These are phyloP conservation scores for Thaleichthys pacificus DNA, from an alignment of 2,797 vertebrate genomes.

Conservation along the genomic window DNA sequence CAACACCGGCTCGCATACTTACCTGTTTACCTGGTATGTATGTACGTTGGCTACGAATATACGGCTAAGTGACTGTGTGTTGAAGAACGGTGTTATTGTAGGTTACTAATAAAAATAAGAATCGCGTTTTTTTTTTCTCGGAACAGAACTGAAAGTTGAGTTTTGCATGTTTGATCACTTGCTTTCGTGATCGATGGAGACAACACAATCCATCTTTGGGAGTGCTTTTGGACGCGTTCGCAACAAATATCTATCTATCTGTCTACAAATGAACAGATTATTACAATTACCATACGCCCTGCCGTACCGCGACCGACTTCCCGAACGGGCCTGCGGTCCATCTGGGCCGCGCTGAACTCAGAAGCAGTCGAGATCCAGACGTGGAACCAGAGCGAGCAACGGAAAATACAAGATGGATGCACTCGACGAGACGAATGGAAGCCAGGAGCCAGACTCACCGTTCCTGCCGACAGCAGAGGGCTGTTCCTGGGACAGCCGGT, in stretches of 20 bases:
- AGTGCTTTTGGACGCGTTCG: not conserved
- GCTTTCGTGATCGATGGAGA: slow-evolving; percentile 24
- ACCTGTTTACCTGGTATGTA: slow-evolving; percentile 70
- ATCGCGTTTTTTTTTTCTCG: not conserved
- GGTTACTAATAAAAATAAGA: slow-evolving; percentile 32
- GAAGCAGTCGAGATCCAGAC: too few relatives aligned
- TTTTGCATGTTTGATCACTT: slow-evolving; percentile 29
- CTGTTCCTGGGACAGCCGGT: slow-evolving; percentile 38
- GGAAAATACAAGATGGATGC: not conserved
- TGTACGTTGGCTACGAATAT: slow-evolving; percentile 38
- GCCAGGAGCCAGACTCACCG: slow-evolving; percentile 58
- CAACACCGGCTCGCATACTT: slow-evolving; percentile 64
- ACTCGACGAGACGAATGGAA: not conserved
- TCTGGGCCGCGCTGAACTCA: too few relatives aligned
- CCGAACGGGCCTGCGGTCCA: too few relatives aligned
- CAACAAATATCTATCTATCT: too few relatives aligned
- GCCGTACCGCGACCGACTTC: too few relatives aligned
- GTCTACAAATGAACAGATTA: too few relatives aligned
- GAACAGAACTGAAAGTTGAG: not conserved
- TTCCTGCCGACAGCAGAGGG: slow-evolving; percentile 54
- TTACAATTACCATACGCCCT: too few relatives aligned
- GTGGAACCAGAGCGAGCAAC: too few relatives aligned
- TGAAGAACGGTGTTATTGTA: slow-evolving; percentile 37
- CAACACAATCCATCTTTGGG: slow-evolving; percentile 26
- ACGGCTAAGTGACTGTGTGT: slow-evolving; percentile 22